A percentile compares a stretch with the other conserved stretches of the same genome.
These are phyloP conservation scores for Trachelus tabidus DNA, from an alignment of 2,888 invertebrate genomes.

Conservation along the genomic window DNA sequence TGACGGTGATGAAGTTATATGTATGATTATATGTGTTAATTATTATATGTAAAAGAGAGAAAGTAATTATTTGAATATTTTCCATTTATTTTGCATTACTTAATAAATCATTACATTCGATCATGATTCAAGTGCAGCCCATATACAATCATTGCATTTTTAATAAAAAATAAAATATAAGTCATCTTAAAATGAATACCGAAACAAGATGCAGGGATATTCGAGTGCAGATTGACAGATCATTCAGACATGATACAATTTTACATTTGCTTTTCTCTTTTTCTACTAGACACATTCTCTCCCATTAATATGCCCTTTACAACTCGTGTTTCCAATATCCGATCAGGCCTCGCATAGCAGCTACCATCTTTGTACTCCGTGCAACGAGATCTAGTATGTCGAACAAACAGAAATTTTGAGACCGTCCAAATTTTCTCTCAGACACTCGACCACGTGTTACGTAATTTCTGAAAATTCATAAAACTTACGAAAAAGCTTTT, in stretches of 20 bases:
- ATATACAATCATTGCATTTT: conserved; percentile 65
- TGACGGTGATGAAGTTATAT: too few species aligned
- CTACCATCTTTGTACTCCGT: conserved; percentile 48
- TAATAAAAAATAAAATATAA: conserved; percentile 49
- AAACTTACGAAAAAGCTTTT: background rate
- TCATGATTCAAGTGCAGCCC: conserved; percentile 63
- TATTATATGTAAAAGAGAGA: too few species aligned
- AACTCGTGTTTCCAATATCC: conserved; percentile 49
- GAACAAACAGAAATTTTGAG: background rate
- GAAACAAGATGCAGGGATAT: conserved; percentile 34
- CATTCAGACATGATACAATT: conserved; percentile 41
- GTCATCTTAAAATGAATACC: conserved; percentile 39
- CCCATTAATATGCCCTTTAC: conserved; percentile 53
- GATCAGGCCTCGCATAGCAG: conserved; percentile 54
- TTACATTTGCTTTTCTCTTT: conserved; percentile 25
- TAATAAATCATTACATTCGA: conserved; percentile 63
- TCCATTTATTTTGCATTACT: conserved; percentile 58
- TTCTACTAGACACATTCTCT: conserved; percentile 53
- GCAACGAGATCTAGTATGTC: background rate
- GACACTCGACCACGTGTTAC: conserved; percentile 4
- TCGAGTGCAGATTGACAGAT: conserved; percentile 43
- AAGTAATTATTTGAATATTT: conserved; percentile 39
- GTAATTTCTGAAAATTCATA: background rate
- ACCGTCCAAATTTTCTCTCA: background rate
- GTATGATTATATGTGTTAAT: conserved; percentile 68